A percentile compares a stretch with the other conserved stretches of the same genome.
These are phyloP conservation scores for Bugulina stolonifera DNA, from an alignment of 2,888 invertebrate genomes.

Conservation along the genomic window DNA sequence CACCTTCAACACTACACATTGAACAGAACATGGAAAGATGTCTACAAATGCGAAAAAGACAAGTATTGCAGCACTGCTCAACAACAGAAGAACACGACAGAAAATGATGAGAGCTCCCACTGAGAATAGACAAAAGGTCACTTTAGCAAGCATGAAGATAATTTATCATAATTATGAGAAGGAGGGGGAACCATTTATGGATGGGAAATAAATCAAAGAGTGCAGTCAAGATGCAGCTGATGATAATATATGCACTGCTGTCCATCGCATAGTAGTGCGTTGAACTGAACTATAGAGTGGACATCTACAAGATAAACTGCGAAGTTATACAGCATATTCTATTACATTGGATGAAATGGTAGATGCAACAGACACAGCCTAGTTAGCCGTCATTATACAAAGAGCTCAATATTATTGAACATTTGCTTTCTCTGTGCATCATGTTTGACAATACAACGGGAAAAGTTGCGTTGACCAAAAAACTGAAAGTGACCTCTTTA, in stretches of 20 bases:
- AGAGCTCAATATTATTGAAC: too few species aligned
- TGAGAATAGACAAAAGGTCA: too few species aligned
- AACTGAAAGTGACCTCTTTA: too few species aligned
- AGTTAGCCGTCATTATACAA: too few species aligned
- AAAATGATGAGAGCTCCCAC: too few species aligned
- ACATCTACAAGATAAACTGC: not conserved
- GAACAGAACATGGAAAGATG: not conserved
- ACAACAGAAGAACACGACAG: too few species aligned
- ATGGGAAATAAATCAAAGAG: not conserved
- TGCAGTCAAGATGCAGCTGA: not conserved
- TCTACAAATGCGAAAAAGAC: not conserved
- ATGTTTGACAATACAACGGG: too few species aligned
- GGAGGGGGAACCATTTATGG: not conserved
- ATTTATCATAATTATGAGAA: not conserved
- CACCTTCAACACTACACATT: too few species aligned
- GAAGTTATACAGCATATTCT: not conserved
- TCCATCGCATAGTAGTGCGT: not conserved
- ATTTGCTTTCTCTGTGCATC: too few species aligned
- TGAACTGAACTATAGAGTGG: not conserved
- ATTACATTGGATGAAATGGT: slow-evolving; percentile 3
- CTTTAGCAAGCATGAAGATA: not conserved
- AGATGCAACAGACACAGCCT: not conserved
- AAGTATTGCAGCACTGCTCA: not conserved
- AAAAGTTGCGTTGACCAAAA: too few species aligned
- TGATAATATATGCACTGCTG: not conserved